Evolutionary conservation across 2,113 vertebrate genomes (phyloP).

Genomic region (Otocyon megalotis): DNA sequence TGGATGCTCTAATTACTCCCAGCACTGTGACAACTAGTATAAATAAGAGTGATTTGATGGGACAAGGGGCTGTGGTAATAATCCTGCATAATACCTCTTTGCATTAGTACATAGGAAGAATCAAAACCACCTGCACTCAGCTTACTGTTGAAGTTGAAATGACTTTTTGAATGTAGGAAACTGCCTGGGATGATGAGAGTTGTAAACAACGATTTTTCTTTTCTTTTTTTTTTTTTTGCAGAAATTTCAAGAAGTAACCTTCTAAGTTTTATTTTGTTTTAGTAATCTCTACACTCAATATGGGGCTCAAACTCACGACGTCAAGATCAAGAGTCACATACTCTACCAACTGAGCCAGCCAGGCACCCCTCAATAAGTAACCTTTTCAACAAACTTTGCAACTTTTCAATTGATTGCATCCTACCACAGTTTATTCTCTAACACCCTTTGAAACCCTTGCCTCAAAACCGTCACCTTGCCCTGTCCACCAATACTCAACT

Average conservation of each 20-base stretch:
- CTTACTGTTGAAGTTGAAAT: not conserved
- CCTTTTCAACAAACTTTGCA: not conserved
- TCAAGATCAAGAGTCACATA: not conserved
- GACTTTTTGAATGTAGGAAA: not conserved
- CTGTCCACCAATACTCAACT: not conserved
- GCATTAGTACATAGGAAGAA: not conserved
- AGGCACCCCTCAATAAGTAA: not conserved
- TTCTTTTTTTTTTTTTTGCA: slow-evolving; percentile 42
- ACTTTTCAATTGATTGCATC: not conserved
- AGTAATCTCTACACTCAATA: not conserved
- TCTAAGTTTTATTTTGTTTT: not conserved
- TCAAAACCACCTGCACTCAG: not conserved
- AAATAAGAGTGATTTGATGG: not conserved
- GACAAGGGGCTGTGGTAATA: not conserved
- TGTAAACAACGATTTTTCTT: not conserved
- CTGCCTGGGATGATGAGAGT: not conserved
- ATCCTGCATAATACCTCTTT: not conserved
- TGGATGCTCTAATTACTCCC: not conserved
- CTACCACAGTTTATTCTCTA: not conserved
- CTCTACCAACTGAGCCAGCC: not conserved
- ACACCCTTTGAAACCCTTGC: not conserved
- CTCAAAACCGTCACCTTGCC: not conserved
- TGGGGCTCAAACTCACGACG: not conserved
- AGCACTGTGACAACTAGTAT: not conserved
- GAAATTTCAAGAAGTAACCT: not conserved